Percentiles rank a stretch among this genome's conserved stretches.
Evolutionary conservation across 2,797 vertebrate genomes (phyloP).

Genomic region (Xenops minutus): DNA sequence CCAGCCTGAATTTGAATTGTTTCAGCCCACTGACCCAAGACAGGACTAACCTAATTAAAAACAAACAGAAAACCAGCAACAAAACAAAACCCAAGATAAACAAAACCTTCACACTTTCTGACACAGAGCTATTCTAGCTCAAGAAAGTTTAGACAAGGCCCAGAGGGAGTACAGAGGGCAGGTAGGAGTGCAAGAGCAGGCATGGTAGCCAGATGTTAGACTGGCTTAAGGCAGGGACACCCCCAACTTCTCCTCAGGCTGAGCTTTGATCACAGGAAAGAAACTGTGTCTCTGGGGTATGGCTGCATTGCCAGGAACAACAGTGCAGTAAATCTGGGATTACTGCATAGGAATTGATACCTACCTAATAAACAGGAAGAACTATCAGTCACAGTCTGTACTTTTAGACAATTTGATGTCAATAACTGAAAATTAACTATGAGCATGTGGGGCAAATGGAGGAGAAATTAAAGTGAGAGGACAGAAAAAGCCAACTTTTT

Average conservation of each 20-base stretch:
- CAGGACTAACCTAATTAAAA: background rate
- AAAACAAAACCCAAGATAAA: background rate
- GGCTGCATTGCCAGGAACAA: background rate
- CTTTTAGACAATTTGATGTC: background rate
- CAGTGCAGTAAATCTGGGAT: background rate
- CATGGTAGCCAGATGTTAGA: background rate
- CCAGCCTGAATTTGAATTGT: background rate
- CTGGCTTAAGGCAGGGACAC: background rate
- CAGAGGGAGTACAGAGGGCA: background rate
- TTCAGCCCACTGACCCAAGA: background rate
- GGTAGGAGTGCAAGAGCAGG: background rate
- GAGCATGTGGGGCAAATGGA: background rate
- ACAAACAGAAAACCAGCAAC: background rate
- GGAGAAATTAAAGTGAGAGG: background rate
- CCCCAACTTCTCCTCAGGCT: background rate
- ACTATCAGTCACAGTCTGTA: background rate
- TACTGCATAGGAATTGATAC: background rate
- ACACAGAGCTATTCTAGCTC: background rate
- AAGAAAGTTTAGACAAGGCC: background rate
- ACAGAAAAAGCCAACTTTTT: background rate
- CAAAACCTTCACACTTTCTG: background rate
- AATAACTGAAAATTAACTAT: background rate
- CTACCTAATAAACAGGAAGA: background rate
- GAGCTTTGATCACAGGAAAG: background rate
- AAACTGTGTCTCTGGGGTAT: background rate